Conservation (phyloP, 2,888 invertebrate species). For the Entomobrya proxima region DNA sequence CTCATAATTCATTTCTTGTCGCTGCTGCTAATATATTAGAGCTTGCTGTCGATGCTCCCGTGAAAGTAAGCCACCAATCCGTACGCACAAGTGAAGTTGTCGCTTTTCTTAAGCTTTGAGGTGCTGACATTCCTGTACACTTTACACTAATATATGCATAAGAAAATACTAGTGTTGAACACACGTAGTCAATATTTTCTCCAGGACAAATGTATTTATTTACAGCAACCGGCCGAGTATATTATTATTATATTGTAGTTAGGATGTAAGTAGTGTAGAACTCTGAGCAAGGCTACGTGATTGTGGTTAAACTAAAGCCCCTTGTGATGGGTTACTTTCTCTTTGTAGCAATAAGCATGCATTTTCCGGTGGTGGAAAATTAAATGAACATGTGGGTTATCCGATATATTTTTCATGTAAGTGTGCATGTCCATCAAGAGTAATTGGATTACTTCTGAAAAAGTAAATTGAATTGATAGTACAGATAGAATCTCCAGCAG, state of each 20-base stretch:
- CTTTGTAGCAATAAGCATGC: background rate
- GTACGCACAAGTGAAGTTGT: background rate
- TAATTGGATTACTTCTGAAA: constrained; percentile 27
- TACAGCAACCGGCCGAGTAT: background rate
- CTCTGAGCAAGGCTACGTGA: background rate
- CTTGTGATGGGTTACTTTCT: background rate
- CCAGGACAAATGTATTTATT: background rate
- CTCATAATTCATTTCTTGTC: constrained; percentile 44
- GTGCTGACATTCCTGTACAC: constrained; percentile 36
- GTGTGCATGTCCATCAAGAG: constrained; percentile 25
- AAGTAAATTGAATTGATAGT: constrained; percentile 7
- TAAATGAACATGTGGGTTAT: background rate
- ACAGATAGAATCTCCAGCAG: background rate
- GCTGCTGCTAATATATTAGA: background rate
- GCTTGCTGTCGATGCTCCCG: background rate
- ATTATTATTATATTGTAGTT: background rate
- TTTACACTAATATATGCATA: constrained; percentile 14
- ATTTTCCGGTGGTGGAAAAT: background rate
- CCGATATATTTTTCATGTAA: background rate
- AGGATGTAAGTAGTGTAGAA: background rate
- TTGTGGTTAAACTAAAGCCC: constrained; percentile 15
- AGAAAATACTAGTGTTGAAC: background rate
- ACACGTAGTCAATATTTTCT: background rate
- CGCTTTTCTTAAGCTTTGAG: constrained; percentile 18
- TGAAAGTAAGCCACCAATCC: background rate